Evolutionary conservation across 2,888 invertebrate genomes (phyloP).

Genomic region (Heliothis peltigera): DNA sequence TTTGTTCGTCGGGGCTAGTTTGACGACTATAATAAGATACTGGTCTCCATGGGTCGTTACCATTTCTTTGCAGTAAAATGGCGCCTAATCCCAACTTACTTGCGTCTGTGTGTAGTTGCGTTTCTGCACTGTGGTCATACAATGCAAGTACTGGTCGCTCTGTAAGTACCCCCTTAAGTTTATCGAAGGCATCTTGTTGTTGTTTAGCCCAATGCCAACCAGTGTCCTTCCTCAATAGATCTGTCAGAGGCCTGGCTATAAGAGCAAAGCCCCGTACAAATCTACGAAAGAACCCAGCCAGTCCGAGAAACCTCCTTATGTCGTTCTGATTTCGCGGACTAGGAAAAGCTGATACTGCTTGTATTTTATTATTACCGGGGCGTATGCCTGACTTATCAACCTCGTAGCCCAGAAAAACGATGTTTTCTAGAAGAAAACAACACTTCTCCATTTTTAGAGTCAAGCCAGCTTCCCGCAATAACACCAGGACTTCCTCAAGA

Average conservation of each 20-base stretch:
- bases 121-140: constrained; percentile 29
- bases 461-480: background rate
- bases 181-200: background rate
- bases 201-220: background rate
- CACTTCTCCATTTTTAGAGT: constrained; percentile 5
- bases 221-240: background rate
- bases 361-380: background rate
- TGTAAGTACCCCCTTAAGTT: background rate
- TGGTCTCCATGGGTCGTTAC: constrained; percentile 17
- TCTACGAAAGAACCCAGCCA: background rate
- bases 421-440: background rate
- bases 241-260: constrained; percentile 1
- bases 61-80: constrained; percentile 30
- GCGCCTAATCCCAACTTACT: constrained; percentile 34
- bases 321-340: background rate
- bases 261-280: background rate
- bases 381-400: constrained; percentile 4
- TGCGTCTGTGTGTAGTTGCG: constrained; percentile 40
- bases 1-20: constrained; percentile 28
- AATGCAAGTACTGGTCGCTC: constrained; percentile 27
- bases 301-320: constrained; percentile 9
- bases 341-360: background rate
- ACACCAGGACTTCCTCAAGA: background rate
- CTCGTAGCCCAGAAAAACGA: constrained; percentile 4
- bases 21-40: constrained; percentile 43